Evolutionary conservation across 1,140 invertebrate species (phyloP).

Genomic region (Aethina tumida): DNA sequence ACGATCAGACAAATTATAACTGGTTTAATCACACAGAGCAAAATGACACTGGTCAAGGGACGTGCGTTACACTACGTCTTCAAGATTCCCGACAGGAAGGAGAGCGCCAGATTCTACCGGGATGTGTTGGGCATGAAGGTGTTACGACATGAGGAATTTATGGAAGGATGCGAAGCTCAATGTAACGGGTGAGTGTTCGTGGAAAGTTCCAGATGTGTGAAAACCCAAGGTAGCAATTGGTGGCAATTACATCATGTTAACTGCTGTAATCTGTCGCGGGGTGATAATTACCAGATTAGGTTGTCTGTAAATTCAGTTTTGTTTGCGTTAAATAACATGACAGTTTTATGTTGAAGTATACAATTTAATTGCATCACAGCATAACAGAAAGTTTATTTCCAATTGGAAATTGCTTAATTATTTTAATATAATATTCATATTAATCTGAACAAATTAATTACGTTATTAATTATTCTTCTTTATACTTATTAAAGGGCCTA

Average conservation of each 20-base stretch:
- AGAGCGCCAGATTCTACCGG: slow-evolving; percentile 78
- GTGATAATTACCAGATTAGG: too few species aligned
- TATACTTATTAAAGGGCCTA: slow-evolving; percentile 65
- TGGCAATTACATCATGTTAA: too few species aligned
- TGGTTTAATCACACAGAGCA: too few species aligned
- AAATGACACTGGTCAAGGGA: slow-evolving; percentile 38
- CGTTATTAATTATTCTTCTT: background rate
- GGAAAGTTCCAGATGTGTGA: too few species aligned
- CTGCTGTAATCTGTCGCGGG: too few species aligned
- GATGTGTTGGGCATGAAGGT: slow-evolving; percentile 94
- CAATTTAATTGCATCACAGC: slow-evolving; percentile 3
- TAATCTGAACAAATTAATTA: background rate
- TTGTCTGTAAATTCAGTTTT: too few species aligned
- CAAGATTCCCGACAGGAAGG: slow-evolving; percentile 79
- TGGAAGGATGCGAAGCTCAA: slow-evolving; percentile 87
- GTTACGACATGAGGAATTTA: slow-evolving; percentile 93
- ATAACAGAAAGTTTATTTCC: background rate
- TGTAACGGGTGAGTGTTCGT: slow-evolving; percentile 89
- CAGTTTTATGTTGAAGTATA: too few species aligned
- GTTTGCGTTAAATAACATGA: too few species aligned
- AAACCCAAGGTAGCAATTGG: too few species aligned
- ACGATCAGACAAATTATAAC: too few species aligned
- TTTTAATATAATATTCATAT: too few species aligned
- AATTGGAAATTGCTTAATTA: too few species aligned
- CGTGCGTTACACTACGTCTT: slow-evolving; percentile 92